Evolutionary conservation across 2,888 invertebrate species (phyloP).

Genomic region (Acanthosoma haemorrhoidale): DNA sequence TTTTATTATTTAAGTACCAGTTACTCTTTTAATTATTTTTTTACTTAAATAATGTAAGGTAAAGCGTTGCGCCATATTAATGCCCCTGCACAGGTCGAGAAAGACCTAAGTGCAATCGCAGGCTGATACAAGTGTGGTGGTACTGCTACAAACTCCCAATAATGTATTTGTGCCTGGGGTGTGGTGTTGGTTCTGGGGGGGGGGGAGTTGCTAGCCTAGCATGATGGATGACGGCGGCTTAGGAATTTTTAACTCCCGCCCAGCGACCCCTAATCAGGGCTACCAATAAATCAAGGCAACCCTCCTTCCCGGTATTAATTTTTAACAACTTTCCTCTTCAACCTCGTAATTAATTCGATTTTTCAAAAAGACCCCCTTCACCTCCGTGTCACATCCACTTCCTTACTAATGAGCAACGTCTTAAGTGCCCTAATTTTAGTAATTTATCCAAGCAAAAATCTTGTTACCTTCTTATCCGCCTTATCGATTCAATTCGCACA

Average conservation of each 20-base stretch:
- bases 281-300: constrained; percentile 2
- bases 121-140: background rate
- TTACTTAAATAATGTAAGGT: too few relatives aligned
- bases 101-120: too few relatives aligned
- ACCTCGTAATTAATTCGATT: background rate
- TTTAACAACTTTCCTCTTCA: constrained; percentile 20
- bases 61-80: too few relatives aligned
- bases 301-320: constrained; percentile 6
- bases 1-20: too few relatives aligned
- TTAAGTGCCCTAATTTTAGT: background rate
- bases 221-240: background rate
- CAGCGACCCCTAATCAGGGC: constrained; percentile 10
- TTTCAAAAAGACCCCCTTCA: background rate
- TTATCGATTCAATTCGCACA: too few relatives aligned
- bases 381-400: too few relatives aligned
- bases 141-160: background rate
- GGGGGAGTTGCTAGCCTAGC: too few relatives aligned
- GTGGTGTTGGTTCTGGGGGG: too few relatives aligned
- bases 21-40: too few relatives aligned
- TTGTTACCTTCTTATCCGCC: too few relatives aligned
- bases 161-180: background rate
- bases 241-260: background rate
- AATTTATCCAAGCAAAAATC: too few relatives aligned
- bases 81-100: too few relatives aligned
- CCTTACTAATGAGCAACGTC: background rate